These are phyloP conservation scores for Elephantulus edwardii DNA, from an alignment of 2,113 vertebrate genomes.

Conservation along the genomic window DNA sequence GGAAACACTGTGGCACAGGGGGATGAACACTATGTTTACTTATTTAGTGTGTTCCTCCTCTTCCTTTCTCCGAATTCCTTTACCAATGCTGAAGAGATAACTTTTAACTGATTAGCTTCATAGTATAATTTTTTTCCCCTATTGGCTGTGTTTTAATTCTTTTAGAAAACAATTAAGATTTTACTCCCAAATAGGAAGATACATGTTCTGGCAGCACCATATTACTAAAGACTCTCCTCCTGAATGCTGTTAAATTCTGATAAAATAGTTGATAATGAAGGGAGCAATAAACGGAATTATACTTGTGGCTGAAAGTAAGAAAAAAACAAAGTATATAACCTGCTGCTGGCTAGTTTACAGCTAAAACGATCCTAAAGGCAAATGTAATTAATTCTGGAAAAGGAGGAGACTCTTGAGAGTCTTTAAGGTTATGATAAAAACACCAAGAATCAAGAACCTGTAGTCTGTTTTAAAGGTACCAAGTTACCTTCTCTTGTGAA, in stretches of 20 bases:
- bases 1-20: neutral
- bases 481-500: constrained; percentile 26
- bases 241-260: constrained; percentile 18
- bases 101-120: neutral
- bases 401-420: neutral
- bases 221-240: constrained; percentile 16
- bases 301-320: neutral
- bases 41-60: neutral
- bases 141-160: neutral
- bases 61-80: neutral
- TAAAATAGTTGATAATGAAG: constrained; percentile 22
- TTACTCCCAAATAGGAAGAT: constrained; percentile 14
- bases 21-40: neutral
- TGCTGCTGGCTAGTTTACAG: neutral
- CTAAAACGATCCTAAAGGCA: neutral
- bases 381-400: neutral
- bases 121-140: neutral
- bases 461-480: neutral
- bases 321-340: neutral
- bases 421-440: constrained; percentile 5
- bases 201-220: neutral
- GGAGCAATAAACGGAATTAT: neutral
- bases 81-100: neutral
- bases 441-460: neutral
- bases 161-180: constrained; percentile 51